Base-by-base conservation (phyloP, 2,113 vertebrate genomes). In the Castor canadensis region DNA sequence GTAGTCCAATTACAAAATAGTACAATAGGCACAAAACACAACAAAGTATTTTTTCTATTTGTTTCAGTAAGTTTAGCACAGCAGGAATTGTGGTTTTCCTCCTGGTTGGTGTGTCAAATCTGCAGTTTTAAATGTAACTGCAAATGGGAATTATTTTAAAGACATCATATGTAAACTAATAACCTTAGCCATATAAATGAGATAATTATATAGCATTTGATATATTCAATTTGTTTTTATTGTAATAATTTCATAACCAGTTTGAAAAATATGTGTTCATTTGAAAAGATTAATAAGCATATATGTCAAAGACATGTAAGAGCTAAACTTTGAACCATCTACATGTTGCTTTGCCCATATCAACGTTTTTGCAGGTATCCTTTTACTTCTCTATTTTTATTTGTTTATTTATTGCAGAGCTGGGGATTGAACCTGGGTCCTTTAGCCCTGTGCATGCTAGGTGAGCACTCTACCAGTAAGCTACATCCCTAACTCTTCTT, bases 41-140 rank as follows among this genome's bases (percentile, higher is more conserved):
- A 98, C 96, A 97, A 98, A 98, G 96, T 97, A 96, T 97, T 97
- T 98, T 98, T 98, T 96, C 98, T 98, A 98, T 99, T 98, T 98
- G 98, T 98, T 98, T 98, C 98, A 98, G 98, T 98, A 98, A 98
- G 98, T 98, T 99, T 98, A 98, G 98, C 98, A 98, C 99, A 98
- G 98, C 91, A 13, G 98, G 98, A 96, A 95, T 58, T 1, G 38
- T 98, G 97, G 95, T 96, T 94, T 97, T 98, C 96, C 97, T 98
- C 97, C 97, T 98, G 97, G 97, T 97, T 98, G 98, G 95, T 96
- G 95, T 28, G 62, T 98, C 97, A 98, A 96, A 97, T 97, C 96
- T 97, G 97, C 94, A 96, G 94, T 98, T 98, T 98, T 97, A 97
- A 96, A 97, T 98, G 95, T 96, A 97, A 98, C 97, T 97, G 98